Conservation (phyloP, 2,888 invertebrate species). For the Epirrhoe tristata region DNA sequence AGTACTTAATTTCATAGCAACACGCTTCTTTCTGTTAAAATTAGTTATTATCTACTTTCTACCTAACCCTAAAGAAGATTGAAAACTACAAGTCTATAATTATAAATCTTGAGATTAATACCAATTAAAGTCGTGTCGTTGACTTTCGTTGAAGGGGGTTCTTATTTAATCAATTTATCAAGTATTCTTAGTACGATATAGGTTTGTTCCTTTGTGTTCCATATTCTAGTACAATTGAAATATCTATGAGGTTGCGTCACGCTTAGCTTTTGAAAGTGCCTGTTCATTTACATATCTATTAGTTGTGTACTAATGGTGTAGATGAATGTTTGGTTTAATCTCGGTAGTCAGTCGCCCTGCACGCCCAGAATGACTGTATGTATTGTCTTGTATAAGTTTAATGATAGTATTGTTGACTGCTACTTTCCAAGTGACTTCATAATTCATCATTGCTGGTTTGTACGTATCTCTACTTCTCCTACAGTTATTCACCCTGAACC, state of each 20-base stretch:
- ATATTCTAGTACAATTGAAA: constrained; percentile 29
- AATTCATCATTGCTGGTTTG: neutral
- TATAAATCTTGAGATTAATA: neutral
- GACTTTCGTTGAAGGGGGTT: neutral
- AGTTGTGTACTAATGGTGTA: constrained; percentile 42
- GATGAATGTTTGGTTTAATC: constrained; percentile 50
- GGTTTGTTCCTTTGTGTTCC: constrained; percentile 10
- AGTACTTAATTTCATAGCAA: no score
- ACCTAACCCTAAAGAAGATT: no score
- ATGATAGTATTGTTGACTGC: constrained; percentile 23
- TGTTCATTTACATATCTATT: constrained; percentile 55
- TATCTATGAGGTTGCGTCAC: constrained; percentile 35
- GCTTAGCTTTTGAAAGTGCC: constrained; percentile 47
- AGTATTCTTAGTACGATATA: constrained; percentile 3
- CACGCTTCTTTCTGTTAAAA: no score
- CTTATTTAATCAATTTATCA: constrained; percentile 16
- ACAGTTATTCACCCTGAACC: no score
- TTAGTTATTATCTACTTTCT: no score
- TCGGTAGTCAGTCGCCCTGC: constrained; percentile 39
- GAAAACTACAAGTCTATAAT: no score
- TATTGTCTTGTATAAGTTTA: constrained; percentile 28
- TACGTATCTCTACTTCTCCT: no score
- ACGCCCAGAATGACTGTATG: constrained; percentile 33
- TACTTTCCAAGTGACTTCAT: constrained; percentile 10
- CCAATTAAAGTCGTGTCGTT: constrained; percentile 18